phyloP scores from a whole-genome alignment of 2,888 invertebrate genomes.

The Apotomis turbidana region DNA sequence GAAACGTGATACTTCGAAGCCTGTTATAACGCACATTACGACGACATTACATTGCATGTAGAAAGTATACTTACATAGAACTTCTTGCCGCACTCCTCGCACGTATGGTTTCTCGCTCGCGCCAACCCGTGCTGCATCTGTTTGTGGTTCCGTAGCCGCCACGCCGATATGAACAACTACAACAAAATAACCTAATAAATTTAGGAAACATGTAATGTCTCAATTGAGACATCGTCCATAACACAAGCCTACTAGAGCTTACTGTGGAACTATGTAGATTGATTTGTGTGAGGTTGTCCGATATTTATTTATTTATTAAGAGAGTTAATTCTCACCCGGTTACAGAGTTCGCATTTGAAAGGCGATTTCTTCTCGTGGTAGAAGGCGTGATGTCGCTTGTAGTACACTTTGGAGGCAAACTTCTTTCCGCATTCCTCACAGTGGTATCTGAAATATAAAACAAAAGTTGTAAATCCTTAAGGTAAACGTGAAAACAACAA shows the following conservation, averaged over 20 bases:
- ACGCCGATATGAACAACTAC: slow-evolving; percentile 67
- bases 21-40: too few relatives aligned
- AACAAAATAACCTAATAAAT: not conserved
- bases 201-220: too few relatives aligned
- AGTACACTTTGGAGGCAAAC: slow-evolving; percentile 61
- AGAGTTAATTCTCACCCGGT: slow-evolving; percentile 53
- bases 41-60: too few relatives aligned
- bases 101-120: slow-evolving; percentile 57
- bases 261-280: too few relatives aligned
- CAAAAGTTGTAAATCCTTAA: too few relatives aligned
- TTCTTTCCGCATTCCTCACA: slow-evolving; percentile 61
- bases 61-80: slow-evolving; percentile 61
- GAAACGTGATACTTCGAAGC: too few relatives aligned
- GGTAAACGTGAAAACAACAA: too few relatives aligned
- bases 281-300: too few relatives aligned
- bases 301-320: too few relatives aligned
- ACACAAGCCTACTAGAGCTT: too few relatives aligned
- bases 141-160: slow-evolving; percentile 60
- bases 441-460: slow-evolving; percentile 53
- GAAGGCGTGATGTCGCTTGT: slow-evolving; percentile 59
- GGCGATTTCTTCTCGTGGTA: slow-evolving; percentile 60
- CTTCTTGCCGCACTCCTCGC: slow-evolving; percentile 60
- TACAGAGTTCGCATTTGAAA: slow-evolving; percentile 57
- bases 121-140: slow-evolving; percentile 60
- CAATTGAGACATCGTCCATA: too few relatives aligned